These are phyloP conservation scores for Aricia artaxerxes DNA, from an alignment of 2,888 invertebrate genomes.

Conservation along the genomic window DNA sequence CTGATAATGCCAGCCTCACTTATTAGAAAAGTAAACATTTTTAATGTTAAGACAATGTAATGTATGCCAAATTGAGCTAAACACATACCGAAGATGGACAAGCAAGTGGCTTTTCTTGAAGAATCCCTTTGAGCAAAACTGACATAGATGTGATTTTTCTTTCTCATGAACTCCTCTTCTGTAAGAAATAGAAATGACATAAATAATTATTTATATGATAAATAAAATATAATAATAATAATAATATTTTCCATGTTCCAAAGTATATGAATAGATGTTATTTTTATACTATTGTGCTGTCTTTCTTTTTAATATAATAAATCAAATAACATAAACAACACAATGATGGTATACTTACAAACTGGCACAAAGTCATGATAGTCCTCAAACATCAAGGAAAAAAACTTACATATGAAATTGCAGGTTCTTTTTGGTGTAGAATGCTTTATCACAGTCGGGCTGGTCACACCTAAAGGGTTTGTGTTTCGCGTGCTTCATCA, in stretches of 20 bases:
- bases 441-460: conserved; percentile 55
- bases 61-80: background rate
- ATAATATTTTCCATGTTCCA: no score
- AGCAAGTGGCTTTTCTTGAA: conserved; percentile 69
- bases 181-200: conserved; percentile 38
- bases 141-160: conserved; percentile 67
- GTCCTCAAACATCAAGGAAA: background rate
- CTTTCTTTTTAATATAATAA: no score
- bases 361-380: no score
- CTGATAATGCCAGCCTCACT: no score
- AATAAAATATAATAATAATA: no score
- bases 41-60: no score
- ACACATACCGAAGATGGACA: conserved; percentile 61
- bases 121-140: conserved; percentile 72
- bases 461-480: conserved; percentile 56
- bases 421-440: conserved; percentile 51
- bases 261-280: no score
- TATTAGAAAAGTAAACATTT: no score
- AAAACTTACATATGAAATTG: conserved; percentile 58
- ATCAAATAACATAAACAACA: no score
- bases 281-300: no score
- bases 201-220: no score
- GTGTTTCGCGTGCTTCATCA: conserved; percentile 59
- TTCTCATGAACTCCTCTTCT: conserved; percentile 72
- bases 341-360: no score